These are phyloP conservation scores for Parapsyche elsis DNA, from an alignment of 1,140 invertebrate species.

Conservation along the genomic window DNA sequence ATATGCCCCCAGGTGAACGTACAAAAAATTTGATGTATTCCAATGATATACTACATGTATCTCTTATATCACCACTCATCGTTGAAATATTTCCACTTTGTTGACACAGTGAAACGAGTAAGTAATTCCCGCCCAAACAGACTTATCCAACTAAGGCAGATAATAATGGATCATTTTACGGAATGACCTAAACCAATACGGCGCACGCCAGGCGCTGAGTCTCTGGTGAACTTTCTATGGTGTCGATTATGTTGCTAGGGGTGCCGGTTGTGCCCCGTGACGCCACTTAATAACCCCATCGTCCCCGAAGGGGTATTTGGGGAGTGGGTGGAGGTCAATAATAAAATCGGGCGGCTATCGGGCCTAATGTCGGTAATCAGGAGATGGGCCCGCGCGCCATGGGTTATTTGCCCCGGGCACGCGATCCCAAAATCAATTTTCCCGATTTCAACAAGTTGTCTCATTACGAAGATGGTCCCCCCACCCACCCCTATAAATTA, in stretches of 20 bases:
- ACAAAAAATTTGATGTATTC: no score
- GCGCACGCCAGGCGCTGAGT: not conserved
- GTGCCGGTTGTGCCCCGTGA: not conserved
- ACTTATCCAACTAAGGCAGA: not conserved
- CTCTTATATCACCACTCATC: no score
- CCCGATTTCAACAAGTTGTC: conserved; percentile 42
- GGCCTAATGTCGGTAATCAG: conserved; percentile 38
- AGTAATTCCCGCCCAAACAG: conserved; percentile 1
- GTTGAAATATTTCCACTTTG: no score
- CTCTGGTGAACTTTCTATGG: not conserved
- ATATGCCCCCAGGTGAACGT: no score
- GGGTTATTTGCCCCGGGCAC: conserved; percentile 32
- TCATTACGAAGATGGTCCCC: conserved; percentile 32
- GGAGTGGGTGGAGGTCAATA: not conserved
- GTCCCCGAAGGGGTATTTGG: not conserved
- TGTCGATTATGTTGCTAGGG: no score
- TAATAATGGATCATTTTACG: conserved; percentile 1
- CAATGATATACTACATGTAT: no score
- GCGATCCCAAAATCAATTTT: conserved; percentile 40
- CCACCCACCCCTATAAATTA: conserved; percentile 22
- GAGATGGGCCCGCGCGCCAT: not conserved
- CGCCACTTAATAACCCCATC: conserved; percentile 11
- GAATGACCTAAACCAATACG: conserved; percentile 4
- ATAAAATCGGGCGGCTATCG: conserved; percentile 29
- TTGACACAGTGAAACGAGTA: not conserved